Evolutionary conservation across 2,888 invertebrate genomes (phyloP), one percentile per base, ranked within the genome.

Genomic region (Caenorhabditis sp.): DNA sequence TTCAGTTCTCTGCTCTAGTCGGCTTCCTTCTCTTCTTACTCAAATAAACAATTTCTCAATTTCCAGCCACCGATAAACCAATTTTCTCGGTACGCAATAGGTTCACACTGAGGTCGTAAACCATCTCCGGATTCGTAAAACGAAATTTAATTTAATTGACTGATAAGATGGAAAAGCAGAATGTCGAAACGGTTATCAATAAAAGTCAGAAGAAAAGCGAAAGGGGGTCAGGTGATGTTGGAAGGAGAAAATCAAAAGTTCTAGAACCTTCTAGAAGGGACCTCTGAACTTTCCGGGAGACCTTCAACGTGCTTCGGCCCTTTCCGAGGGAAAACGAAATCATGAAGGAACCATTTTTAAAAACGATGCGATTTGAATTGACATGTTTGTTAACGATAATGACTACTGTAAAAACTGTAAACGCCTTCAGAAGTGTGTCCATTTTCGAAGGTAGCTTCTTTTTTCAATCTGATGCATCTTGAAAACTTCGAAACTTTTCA

Each of bases 71-170:
- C 38, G 61, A 63, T 63, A 44, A 63, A 63, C 59, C 10, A 51
- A 58, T 31, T 31, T 68, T 59, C 47, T 59, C 24, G 28, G 76
- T 76, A 47, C 69, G 10, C 76, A 61, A 41, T 51, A 61, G 76
- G 76, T 76, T 76, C 76, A 69, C 59, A 31, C 24, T 61, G 61
- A 49, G 77, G 69, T 77, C 69, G 63, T 77, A 77, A 77, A 77
- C 77, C 77, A 77, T 77, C 69, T 70, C 77, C 77, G 77, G 69
- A 70, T 77, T 77, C 77, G 77, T 77, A 77, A 77, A 76, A 77
- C 58, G 35, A 35, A 68, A 31, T 31, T 56, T 58, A 75, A 75
- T 75, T 75, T 44, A 44, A n/a, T n/a, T n/a, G 35, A 44, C 38
- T 76, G 76, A 76, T 76, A 76, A 76, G 68, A 26, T 19, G 14